Base-by-base conservation (phyloP, 2,888 invertebrate species). In the Thera britannica region DNA sequence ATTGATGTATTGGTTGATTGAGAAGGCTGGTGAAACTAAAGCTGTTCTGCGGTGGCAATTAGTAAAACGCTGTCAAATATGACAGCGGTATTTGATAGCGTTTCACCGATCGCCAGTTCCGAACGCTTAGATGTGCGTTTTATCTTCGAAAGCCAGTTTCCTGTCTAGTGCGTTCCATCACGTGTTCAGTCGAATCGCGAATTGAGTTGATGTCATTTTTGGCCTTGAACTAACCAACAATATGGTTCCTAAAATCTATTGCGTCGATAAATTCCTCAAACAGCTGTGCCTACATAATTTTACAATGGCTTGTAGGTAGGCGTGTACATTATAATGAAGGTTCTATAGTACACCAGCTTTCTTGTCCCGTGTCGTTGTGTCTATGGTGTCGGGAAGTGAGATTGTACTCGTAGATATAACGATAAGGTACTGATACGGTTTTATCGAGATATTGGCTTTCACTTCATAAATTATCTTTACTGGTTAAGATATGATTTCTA, bases 381-480 rank as follows among this genome's bases (percentile, higher is more conserved):
- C 6, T 59, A 41, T 46, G 38, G 34, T 36, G 12, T 52, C 60
- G 23, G 58, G 46, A 54, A 65, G 11, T 46, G 48, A 65, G 58
- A 46, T 56, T 62, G 38, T 41, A 41, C 41, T 41, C 7, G 41
- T 44, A 52, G 64, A 44, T 58, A 52, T 2, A 55, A 12, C 52
- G 64, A 65, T 65, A 65, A 65, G 36, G 58, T 62, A 52, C 58
- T 65, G 58, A 64, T 64, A 64, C 9, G 58, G 64, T 58, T 35
- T 63, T 58, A 64, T 58, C 58, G 23, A 56, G 58, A 58, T 36
- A 64, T 57, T 57, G 63, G 9, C 58, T 64, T 64, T 65, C 64
- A 58, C 64, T 65, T 65, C 46, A 54, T 56, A 62, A 55, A 62
- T 48, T 46, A 48, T 48, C 48, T 58, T 58, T 62, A 54, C 12